Conservation (phyloP, 2,888 invertebrate species). For the Trissolcus japonicus region DNA sequence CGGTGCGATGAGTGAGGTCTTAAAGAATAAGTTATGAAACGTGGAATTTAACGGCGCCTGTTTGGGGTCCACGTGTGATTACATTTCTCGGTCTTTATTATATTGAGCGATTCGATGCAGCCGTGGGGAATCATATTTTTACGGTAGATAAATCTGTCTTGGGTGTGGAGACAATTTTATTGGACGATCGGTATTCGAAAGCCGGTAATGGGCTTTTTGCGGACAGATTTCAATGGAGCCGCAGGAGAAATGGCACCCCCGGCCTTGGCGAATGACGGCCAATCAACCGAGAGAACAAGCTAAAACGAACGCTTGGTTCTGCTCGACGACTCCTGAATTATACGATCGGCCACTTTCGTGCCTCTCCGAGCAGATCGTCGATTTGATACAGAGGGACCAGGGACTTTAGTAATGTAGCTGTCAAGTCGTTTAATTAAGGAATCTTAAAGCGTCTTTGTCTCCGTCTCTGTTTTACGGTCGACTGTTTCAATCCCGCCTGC, state of each 20-base stretch:
- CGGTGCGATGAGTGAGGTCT: neutral
- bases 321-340: conserved; percentile 37
- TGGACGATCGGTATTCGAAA: conserved; percentile 29
- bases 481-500: neutral
- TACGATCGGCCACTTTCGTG: conserved; percentile 45
- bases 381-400: conserved; percentile 43
- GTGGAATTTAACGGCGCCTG: conserved; percentile 30
- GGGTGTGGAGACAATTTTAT: conserved; percentile 43
- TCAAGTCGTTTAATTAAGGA: conserved; percentile 73
- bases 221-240: conserved; percentile 41
- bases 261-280: conserved; percentile 57
- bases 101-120: conserved; percentile 27
- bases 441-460: conserved; percentile 61
- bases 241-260: conserved; percentile 17
- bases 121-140: conserved; percentile 28
- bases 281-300: conserved; percentile 53
- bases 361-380: conserved; percentile 59
- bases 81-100: conserved; percentile 44
- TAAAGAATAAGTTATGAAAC: conserved; percentile 10
- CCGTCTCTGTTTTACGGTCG: conserved; percentile 23
- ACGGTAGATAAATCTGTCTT: conserved; percentile 43
- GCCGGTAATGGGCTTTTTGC: conserved; percentile 47
- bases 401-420: conserved; percentile 71
- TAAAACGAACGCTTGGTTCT: conserved; percentile 12
- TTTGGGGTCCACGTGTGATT: conserved; percentile 32